Base-by-base conservation (phyloP, 2,888 invertebrate genomes). In the Ormyrus rosae region DNA sequence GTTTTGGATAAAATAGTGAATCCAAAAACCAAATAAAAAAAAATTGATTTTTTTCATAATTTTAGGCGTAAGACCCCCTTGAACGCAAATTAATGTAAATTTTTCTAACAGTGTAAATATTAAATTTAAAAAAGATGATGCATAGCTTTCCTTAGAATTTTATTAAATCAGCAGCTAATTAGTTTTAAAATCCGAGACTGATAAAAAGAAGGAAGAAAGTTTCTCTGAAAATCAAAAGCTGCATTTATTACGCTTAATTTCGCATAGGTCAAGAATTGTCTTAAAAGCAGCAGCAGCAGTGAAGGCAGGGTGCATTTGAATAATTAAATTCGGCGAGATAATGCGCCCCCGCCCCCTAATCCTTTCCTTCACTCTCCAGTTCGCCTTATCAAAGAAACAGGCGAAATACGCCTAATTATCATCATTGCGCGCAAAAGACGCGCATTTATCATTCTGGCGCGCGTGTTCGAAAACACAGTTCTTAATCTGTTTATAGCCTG, bases 401-500 rank as follows among this genome's bases (percentile, higher is more conserved):
- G 63, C n/a, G 50, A 48, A 81, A 69, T 76, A 73, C 53, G 65
- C 46, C 74, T 78, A 78, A 81, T 81, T 81, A 81, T 78, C 78
- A 61, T 75, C 81, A 55, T 61, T 48, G 78, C 0, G 19, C 60
- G 46, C 69, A 56, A 46, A 53, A 53, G 78, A 69, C 34, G 56
- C 68, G 73, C 76, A 81, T 78, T 81, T 79, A 75, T 81, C 79
- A 79, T 79, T 67, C 74, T 51, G 70, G 69, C 75, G 64, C 70
- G 56, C 81, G 68, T 65, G 67, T 75, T 81, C 63, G 75, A 73
- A 79, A 73, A 74, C 74, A 78, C 71, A 78, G 67, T 82, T 82
- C 80, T 77, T 80, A 82, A 82, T 82, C 82, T 82, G 82, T 77
- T 82, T 77, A 78, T 80, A 65, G 51, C 63, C 73, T 19, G 19